Conservation (phyloP, 2,888 invertebrate species). For the Lycaena phlaeas region DNA sequence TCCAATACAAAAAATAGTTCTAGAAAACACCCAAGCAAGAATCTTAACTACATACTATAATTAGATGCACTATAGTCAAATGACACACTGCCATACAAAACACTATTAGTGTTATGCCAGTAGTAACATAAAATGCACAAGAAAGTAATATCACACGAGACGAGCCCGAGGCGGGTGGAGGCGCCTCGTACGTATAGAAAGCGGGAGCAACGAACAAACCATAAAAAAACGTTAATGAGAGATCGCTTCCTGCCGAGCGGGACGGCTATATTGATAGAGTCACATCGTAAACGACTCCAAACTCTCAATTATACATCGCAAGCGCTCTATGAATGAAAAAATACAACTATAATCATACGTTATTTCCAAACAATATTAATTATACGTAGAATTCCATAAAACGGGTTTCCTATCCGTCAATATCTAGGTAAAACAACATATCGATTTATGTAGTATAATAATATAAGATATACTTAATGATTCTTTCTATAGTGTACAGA, state of each 20-base stretch:
- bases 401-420: neutral
- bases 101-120: no score
- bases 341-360: no score
- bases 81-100: no score
- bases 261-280: conserved; percentile 22
- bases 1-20: no score
- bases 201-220: conserved; percentile 59
- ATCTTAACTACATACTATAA: no score
- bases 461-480: no score
- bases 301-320: conserved; percentile 1
- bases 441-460: no score
- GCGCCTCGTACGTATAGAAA: conserved; percentile 10
- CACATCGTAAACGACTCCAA: conserved; percentile 1
- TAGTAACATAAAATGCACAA: neutral
- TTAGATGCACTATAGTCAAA: no score
- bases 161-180: neutral
- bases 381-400: no score
- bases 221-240: conserved; percentile 69
- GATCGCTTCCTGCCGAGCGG: conserved; percentile 61
- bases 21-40: no score
- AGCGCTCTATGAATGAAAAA: neutral
- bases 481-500: neutral
- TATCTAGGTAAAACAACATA: neutral
- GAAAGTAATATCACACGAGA: neutral
- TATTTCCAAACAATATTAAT: no score